Base-by-base conservation (phyloP, 1,140 invertebrate species). In the Aradophagus sp. region DNA sequence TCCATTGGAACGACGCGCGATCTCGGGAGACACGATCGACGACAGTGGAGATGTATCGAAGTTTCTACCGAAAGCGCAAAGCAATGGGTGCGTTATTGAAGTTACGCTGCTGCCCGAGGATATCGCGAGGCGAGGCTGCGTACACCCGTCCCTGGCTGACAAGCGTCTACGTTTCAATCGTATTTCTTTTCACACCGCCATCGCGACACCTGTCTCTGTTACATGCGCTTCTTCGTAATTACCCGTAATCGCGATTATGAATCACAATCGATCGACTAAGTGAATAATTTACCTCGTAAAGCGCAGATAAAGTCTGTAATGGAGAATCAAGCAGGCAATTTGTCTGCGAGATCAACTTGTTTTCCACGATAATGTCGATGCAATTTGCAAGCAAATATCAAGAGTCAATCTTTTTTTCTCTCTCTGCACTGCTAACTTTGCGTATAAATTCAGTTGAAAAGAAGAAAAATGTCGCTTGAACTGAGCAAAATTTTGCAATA, bases 61-160 rank as follows among this genome's bases (percentile, higher is more conserved):
- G 55, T 61, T 55, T 73, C 66, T 58, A 62, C 58, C 70, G 71
- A 11, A 20, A 67, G 42, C 42, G 38, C 36, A 56, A 76, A 61
- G 41, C 56, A 63, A 74, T 79, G 67, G 77, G 66, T 56, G 61
- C 76, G 76, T 81, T 80, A 80, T 81, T 77, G 73, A 82, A 82
- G 79, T 81, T 82, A 80, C 80, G 81, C 58, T 73, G 80, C 80
- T 61, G 80, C 80, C 77, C 79, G 70, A 73, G 75, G 80, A 74
- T 72, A 78, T 75, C 78, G 76, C 65, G 71, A 80, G 73, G 77
- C 79, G 77, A 79, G 79, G 81, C 73, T 73, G 65, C 48, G 61
- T 61, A 65, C 39, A 55, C 38, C 73, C 69, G 75, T 78, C 77
- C 78, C 78, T 80, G 77, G 61, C 77, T 74, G 68, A 76, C 71